phyloP scores from a whole-genome alignment of 2,797 vertebrate genomes.

The Myotis findleyi region DNA sequence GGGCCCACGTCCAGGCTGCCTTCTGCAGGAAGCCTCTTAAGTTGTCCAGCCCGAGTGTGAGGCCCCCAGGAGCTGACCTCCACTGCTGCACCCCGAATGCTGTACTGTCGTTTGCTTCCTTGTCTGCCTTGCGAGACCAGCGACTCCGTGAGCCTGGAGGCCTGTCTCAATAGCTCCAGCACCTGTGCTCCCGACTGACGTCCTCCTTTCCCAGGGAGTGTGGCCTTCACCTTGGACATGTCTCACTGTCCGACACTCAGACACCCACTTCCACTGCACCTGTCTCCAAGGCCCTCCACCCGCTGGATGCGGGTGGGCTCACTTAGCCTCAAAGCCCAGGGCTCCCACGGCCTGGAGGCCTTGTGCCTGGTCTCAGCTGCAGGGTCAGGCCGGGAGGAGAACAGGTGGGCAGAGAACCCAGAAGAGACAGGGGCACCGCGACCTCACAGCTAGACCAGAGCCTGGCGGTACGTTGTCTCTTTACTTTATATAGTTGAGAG shows the following conservation, averaged over 20 bases:
- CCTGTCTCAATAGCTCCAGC: not conserved
- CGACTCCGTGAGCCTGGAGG: not conserved
- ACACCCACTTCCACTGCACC: not conserved
- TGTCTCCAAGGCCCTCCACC: not conserved
- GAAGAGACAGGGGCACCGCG: not conserved
- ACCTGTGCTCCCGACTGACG: not conserved
- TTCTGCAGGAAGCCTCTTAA: not conserved
- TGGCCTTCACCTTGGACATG: not conserved
- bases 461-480: accelerated
- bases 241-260: not conserved
- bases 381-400: not conserved
- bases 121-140: not conserved
- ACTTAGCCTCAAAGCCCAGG: not conserved
- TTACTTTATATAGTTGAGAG: not conserved
- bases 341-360: not conserved
- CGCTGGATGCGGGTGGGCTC: not conserved
- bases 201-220: not conserved
- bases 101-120: not conserved
- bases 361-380: not conserved
- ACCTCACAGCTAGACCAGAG: not conserved
- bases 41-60: not conserved
- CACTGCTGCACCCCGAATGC: not conserved
- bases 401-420: not conserved
- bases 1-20: not conserved
- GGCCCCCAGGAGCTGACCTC: not conserved